Base-by-base conservation (phyloP, 2,888 invertebrate species). In the Argyresthia albistria region DNA sequence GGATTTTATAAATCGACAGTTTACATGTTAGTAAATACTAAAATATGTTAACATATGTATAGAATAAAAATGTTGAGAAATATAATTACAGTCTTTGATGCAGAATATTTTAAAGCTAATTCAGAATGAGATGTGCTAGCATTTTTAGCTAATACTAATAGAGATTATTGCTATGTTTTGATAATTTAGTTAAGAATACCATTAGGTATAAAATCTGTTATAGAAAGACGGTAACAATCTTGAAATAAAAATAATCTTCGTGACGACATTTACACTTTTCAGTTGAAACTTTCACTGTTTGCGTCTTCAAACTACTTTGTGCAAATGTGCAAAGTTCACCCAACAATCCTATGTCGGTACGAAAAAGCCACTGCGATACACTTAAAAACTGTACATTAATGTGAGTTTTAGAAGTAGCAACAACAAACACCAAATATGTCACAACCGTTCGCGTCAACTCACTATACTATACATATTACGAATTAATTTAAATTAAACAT, bases 401-500 rank as follows among this genome's bases (percentile, higher is more conserved):
- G 39, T 39, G n/a, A n/a, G 8, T 8, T 39, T 3, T 39, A 6
- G n/a, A 39, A 39, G 71, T 65, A 60, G 68, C 70, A 79, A 77
- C 79, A 76, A 75, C 71, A 74, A 72, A 69, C 65, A 69, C 65
- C 66, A 70, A 69, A 67, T 53, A 43, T 35, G 69, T 76, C 80
- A 80, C 79, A 80, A 80, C 80, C 80, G 69, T 78, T 70, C 75
- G 60, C 67, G 62, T 69, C 72, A 63, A 67, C 61, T 63, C 66
- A 70, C 70, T 65, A 65, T 45, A 43, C 12, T 43, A 43, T 36
- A 1, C 11, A 12, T 43, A 45, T 4, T 45, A 9, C 9, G 3
- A 45, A 45, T 14, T 45, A 14, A 45, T 45, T 45, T 9, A 45
- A 45, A 45, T 45, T 45, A 45, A 14, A 45, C 45, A 45, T 45